A percentile compares a stretch with the other conserved stretches of the same genome.
Evolutionary conservation across 2,888 invertebrate genomes (phyloP).

Genomic region (Pandemis corylana): DNA sequence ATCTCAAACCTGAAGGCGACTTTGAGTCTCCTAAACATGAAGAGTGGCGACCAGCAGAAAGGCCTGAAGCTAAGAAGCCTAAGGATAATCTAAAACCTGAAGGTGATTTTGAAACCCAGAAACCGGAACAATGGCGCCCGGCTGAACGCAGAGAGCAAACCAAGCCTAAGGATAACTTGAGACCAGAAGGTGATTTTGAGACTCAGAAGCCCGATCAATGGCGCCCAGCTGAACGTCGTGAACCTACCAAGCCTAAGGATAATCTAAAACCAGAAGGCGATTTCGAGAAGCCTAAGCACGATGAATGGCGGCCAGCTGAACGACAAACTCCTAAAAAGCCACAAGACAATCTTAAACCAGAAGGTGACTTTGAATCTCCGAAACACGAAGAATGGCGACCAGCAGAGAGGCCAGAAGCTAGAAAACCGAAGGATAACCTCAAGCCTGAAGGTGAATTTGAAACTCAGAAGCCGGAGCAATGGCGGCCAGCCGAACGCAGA

Average conservation of each 20-base stretch:
- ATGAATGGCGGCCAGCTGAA: conserved; percentile 58
- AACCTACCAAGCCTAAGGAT: conserved; percentile 52
- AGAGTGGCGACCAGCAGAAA: conserved; percentile 73
- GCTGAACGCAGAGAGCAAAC: conserved; percentile 71
- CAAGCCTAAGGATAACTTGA: conserved; percentile 79
- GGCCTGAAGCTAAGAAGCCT: conserved; percentile 66
- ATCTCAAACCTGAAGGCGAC: conserved; percentile 80
- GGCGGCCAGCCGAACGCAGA: conserved; percentile 71
- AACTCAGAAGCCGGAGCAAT: conserved; percentile 50
- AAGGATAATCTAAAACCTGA: conserved; percentile 79
- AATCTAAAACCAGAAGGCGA: conserved; percentile 71
- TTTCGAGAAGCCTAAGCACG: conserved; percentile 68
- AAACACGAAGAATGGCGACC: conserved; percentile 64
- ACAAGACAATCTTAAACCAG: conserved; percentile 78
- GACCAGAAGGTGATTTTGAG: conserved; percentile 82
- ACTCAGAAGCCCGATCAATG: conserved; percentile 64
- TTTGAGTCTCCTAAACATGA: conserved; percentile 72
- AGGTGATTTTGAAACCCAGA: conserved; percentile 78
- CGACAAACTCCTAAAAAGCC: conserved; percentile 52
- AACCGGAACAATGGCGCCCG: conserved; percentile 69
- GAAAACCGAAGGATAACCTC: conserved; percentile 77
- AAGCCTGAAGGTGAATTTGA: conserved; percentile 82
- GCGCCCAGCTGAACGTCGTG: conserved; percentile 61
- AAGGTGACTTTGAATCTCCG: conserved; percentile 81
- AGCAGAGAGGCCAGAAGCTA: conserved; percentile 66